These are phyloP conservation scores for Oscheius sp. DNA, from an alignment of 2,888 invertebrate species.

Conservation along the genomic window DNA sequence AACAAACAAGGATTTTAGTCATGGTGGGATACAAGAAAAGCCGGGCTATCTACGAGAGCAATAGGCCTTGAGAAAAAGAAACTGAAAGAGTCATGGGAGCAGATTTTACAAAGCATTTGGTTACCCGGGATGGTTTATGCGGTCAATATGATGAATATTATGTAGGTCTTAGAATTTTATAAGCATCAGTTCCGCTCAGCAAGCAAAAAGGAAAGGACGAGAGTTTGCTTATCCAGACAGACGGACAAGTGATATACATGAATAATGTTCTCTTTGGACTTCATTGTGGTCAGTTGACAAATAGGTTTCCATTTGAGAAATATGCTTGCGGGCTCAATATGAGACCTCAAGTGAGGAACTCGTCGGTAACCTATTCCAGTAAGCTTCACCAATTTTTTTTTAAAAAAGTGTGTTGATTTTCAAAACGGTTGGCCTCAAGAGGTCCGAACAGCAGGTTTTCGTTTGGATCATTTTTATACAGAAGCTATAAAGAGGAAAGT, in stretches of 20 bases:
- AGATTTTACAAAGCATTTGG: not conserved
- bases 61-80: not conserved
- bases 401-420: too few relatives aligned
- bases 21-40: not conserved
- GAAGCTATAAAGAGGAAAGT: too few relatives aligned
- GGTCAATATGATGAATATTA: not conserved
- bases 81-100: not conserved
- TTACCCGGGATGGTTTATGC: not conserved
- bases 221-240: not conserved
- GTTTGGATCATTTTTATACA: too few relatives aligned
- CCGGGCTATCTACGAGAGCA: not conserved
- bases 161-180: not conserved
- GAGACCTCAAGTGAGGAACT: not conserved
- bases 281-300: slow-evolving; percentile 13
- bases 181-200: not conserved
- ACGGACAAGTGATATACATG: not conserved
- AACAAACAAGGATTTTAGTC: not conserved
- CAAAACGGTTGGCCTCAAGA: too few relatives aligned
- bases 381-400: not conserved
- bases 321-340: slow-evolving; percentile 9
- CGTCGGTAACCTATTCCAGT: not conserved
- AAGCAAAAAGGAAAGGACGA: not conserved
- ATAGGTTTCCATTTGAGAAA: slow-evolving; percentile 20
- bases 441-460: too few relatives aligned
- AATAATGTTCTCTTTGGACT: not conserved